Conservation (phyloP, 1,140 invertebrate species). For the Ceratina calcarata region DNA sequence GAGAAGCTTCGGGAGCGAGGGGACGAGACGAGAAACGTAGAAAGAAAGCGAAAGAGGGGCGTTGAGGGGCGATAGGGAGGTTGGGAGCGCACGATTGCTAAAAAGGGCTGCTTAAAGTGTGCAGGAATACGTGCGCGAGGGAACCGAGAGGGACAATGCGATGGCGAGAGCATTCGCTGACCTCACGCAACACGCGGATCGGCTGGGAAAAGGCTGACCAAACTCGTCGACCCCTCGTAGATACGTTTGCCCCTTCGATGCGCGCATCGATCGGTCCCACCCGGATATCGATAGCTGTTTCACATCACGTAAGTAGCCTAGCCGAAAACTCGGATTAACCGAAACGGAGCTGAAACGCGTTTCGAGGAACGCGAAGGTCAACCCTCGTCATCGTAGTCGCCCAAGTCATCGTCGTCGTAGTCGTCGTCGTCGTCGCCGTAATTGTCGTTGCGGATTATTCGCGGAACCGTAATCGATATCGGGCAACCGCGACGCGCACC, state of each 20-base stretch:
- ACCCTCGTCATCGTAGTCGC: background rate
- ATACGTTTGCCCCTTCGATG: background rate
- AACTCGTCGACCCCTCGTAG: slow-evolving; percentile 27
- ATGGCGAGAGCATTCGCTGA: slow-evolving; percentile 40
- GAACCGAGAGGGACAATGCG: slow-evolving; percentile 51
- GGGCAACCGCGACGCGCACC: slow-evolving; percentile 7
- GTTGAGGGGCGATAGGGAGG: background rate
- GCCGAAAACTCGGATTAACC: background rate
- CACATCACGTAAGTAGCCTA: slow-evolving; percentile 34
- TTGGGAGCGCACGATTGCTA: slow-evolving; percentile 18
- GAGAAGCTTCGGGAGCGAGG: no score
- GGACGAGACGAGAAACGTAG: no score
- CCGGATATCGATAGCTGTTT: slow-evolving; percentile 14
- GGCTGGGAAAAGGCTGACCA: slow-evolving; percentile 9
- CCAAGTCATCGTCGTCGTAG: background rate
- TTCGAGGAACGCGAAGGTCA: background rate
- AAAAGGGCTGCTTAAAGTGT: slow-evolving; percentile 62
- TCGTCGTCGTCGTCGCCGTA: no score
- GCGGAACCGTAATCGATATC: slow-evolving; percentile 26
- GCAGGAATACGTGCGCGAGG: slow-evolving; percentile 63
- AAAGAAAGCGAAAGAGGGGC: no score
- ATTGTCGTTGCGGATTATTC: background rate
- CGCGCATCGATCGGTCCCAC: slow-evolving; percentile 16
- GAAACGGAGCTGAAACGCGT: background rate
- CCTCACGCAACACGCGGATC: slow-evolving; percentile 38